Evolutionary conservation across 1,140 invertebrate species (phyloP).

Genomic region (Zaprionus inermis): DNA sequence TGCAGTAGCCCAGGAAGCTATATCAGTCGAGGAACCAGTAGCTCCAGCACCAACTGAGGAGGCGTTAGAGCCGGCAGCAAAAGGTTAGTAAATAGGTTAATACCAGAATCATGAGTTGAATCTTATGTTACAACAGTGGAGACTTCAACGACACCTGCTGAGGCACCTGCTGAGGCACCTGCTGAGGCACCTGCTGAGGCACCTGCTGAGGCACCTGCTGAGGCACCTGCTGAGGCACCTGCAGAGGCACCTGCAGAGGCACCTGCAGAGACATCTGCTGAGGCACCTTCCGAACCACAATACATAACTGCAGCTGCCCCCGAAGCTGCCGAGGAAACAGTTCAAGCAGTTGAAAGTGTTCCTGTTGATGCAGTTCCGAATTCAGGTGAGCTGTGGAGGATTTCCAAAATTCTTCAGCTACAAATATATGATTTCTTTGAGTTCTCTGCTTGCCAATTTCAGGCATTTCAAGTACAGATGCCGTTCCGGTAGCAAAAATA

Average conservation of each 20-base stretch:
- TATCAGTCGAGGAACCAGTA: no score
- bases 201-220: neutral
- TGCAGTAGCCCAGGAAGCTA: no score
- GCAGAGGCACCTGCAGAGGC: no score
- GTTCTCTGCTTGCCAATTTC: neutral
- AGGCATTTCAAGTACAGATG: conserved; percentile 6
- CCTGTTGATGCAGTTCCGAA: neutral
- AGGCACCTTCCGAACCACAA: neutral
- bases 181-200: neutral
- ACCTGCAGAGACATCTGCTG: neutral
- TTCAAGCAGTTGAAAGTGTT: neutral
- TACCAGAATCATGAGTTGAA: no score
- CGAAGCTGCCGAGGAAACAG: neutral
- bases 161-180: neutral
- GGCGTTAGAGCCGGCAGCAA: no score
- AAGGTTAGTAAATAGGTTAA: no score
- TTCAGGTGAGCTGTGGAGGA: neutral
- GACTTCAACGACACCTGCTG: neutral
- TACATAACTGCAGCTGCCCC: neutral
- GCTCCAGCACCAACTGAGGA: no score
- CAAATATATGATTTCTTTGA: no score
- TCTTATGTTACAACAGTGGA: neutral
- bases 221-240: no score
- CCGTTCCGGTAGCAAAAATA: conserved; percentile 60
- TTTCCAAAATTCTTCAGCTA: neutral